Evolutionary conservation across 2,113 vertebrate genomes (phyloP), one percentile per base, ranked within the genome.

Genomic region (Gymnorhina tibicen): DNA sequence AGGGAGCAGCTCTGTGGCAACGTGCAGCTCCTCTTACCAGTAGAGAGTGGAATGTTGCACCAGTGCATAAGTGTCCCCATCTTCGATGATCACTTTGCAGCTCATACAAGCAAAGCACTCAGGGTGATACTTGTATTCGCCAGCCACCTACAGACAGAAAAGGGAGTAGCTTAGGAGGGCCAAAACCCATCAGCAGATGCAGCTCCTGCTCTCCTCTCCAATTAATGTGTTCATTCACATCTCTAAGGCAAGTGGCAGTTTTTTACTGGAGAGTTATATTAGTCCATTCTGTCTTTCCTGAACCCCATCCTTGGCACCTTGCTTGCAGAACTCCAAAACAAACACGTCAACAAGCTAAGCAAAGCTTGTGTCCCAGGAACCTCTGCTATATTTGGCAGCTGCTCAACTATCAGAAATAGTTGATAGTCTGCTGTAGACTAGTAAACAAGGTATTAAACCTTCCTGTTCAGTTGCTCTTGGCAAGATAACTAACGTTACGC

Each of bases 91-190:
- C 97, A 99, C 99, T 96, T 98, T 99, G 98, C 99, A 99, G 96
- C 98, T 99, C 97, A 99, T 98, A 85, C 99, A 99, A 26, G 98
- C 98, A 89, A 99, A 99, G 96, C 99, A 99, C 95, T 99, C 99
- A 0, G 99, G 99, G 96, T 99, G 99, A 96, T 99, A 99, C 97
- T 99, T 99, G 98, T 99, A 99, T 82, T 99, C 99, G 32, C 99
- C 99, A 5, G 99, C 99, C 97, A 99, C 99, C 99, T 99, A 97
- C 95, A 85, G 89, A 98, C 91, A 98, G 47, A 58, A 98, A 37
- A 32, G 49, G 85, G 83, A 95, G 85, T 85, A 90, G 91, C 83
- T 85, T 27, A 93, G 53, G 8, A 67, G 46, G 67, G 53, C 75
- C 73, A 66, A 49, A 87, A 62, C 33, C 32, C 50, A 74, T 11